Evolutionary conservation across 2,888 invertebrate genomes (phyloP).

Genomic region (Cephus sareptanus): DNA sequence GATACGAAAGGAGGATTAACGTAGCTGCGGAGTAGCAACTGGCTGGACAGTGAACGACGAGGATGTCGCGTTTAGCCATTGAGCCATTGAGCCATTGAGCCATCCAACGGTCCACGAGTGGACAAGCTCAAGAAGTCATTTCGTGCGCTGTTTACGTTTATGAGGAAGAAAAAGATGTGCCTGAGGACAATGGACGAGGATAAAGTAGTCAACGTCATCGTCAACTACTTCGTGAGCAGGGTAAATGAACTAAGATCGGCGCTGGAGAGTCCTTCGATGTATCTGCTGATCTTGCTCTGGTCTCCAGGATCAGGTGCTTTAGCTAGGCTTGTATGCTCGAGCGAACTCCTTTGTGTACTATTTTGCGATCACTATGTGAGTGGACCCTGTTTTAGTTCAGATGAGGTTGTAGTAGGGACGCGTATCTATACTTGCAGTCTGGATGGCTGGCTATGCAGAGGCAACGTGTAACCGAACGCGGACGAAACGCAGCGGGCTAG

Average conservation of each 20-base stretch:
- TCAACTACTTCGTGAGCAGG: constrained; percentile 58
- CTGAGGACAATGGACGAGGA: constrained; percentile 53
- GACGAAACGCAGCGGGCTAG: neutral
- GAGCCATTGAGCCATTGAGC: neutral
- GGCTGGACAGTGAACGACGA: neutral
- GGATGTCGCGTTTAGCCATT: neutral
- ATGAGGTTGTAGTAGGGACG: neutral
- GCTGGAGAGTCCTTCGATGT: neutral
- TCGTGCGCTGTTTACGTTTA: neutral
- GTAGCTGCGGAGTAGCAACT: neutral
- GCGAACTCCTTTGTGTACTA: neutral
- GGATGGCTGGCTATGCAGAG: neutral
- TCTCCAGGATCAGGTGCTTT: neutral
- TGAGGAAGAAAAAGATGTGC: constrained; percentile 45
- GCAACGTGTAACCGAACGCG: neutral
- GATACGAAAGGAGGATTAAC: neutral
- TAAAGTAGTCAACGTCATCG: constrained; percentile 54
- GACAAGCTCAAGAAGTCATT: neutral
- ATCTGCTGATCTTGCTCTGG: neutral
- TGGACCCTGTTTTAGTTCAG: neutral
- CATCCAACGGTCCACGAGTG: neutral
- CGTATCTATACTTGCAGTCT: neutral
- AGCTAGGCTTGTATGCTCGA: neutral
- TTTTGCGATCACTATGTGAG: neutral
- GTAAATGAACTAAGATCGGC: constrained; percentile 38